Evolutionary conservation across 2,888 invertebrate species (phyloP).

Genomic region (Polydesmus complanatus): DNA sequence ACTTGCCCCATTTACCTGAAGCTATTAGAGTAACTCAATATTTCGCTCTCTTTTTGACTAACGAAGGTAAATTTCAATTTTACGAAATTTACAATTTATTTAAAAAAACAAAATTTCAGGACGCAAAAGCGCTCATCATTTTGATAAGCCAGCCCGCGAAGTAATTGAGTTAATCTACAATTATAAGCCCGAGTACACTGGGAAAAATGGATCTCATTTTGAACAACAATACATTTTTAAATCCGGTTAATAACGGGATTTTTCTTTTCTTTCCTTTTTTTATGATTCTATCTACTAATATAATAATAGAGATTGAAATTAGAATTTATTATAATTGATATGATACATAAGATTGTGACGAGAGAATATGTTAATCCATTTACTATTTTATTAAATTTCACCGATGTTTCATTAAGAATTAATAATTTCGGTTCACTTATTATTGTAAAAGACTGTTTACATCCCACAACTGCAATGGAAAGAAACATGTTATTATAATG

Average conservation of each 20-base stretch:
- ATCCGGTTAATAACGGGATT: too few relatives aligned
- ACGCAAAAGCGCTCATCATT: conserved; percentile 48
- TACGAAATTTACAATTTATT: background rate
- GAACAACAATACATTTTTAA: conserved; percentile 13
- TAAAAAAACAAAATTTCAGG: conserved; percentile 32
- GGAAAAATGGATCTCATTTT: conserved; percentile 22
- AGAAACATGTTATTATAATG: background rate
- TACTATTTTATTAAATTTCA: too few relatives aligned
- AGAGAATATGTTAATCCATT: too few relatives aligned
- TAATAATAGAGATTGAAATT: too few relatives aligned
- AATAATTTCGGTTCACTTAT: background rate
- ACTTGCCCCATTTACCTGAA: conserved; percentile 49
- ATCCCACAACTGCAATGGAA: conserved; percentile 21
- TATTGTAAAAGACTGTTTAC: conserved; percentile 18
- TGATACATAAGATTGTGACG: too few relatives aligned
- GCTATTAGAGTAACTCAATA: conserved; percentile 54
- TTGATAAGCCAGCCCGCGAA: conserved; percentile 37
- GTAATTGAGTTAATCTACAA: conserved; percentile 54
- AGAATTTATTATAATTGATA: too few relatives aligned
- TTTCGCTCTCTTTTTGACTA: conserved; percentile 67
- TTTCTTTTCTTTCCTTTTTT: too few relatives aligned
- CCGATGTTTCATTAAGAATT: background rate
- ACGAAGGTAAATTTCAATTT: conserved; percentile 40
- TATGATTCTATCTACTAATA: too few relatives aligned
- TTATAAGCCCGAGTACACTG: conserved; percentile 47